A percentile compares a stretch with the other conserved stretches of the same genome.
Evolutionary conservation across 2,888 invertebrate genomes (phyloP).

Genomic region (Tribolium freemani): DNA sequence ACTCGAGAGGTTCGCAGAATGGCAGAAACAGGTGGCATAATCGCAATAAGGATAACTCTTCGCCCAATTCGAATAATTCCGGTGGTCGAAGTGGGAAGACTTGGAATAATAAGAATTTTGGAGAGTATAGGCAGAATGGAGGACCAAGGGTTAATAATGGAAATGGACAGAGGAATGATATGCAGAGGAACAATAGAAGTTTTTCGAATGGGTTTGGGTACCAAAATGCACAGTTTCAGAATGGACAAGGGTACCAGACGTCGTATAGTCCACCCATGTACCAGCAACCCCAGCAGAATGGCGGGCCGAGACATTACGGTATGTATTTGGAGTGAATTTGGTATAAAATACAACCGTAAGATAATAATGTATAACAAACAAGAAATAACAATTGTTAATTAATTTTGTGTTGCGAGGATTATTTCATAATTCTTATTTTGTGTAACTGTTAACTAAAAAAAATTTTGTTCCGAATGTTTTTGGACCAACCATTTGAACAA

Average conservation of each 20-base stretch:
- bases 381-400: no score
- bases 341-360: no score
- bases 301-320: conserved; percentile 54
- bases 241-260: conserved; percentile 60
- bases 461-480: no score
- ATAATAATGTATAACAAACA: no score
- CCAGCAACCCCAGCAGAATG: conserved; percentile 50
- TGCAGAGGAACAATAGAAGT: conserved; percentile 71
- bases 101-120: conserved; percentile 62
- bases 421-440: no score
- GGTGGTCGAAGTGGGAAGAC: conserved; percentile 49
- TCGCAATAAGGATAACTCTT: conserved; percentile 71
- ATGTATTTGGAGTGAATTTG: no score
- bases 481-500: no score
- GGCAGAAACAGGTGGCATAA: conserved; percentile 75
- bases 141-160: conserved; percentile 54
- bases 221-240: conserved; percentile 69
- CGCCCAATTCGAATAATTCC: conserved; percentile 69
- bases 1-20: conserved; percentile 65
- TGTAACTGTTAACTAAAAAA: no score
- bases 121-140: conserved; percentile 51
- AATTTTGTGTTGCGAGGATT: no score
- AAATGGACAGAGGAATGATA: conserved; percentile 70
- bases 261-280: conserved; percentile 59
- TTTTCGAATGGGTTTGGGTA: conserved; percentile 72